Base-by-base conservation (phyloP, 2,888 invertebrate species). In the Brachylomia viminalis region DNA sequence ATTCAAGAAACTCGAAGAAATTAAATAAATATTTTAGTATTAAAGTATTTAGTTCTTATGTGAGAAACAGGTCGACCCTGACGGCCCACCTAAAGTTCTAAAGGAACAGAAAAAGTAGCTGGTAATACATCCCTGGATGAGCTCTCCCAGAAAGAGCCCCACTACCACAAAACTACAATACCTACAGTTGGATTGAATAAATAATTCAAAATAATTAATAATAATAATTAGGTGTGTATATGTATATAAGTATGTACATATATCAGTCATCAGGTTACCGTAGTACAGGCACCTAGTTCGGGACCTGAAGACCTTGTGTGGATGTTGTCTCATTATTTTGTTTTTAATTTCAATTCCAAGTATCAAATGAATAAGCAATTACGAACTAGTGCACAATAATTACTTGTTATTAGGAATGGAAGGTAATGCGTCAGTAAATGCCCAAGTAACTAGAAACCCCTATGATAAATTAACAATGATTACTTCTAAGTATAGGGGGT, bases 131-230 rank as follows among this genome's bases (percentile, higher is more conserved):
- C 23, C 15, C 27, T 20, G 8, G 20, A 62, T 2, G 5, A 45
- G 17, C 17, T 17, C 8, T 13, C 45, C n/a, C 33, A 67, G 17
- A 20, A 30, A 47, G n/a, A 8, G 7, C 30, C 33, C 20, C n/a
- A 38, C 20, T n/a, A 47, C 20, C 13, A 71, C 20, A 68, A 13
- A 68, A 71, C 45, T 47, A 70, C 45, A 45, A 45, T 45, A 33
- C n/a, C n/a, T n/a, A n/a, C 27, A 30, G 45, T 58, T 58, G 33
- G 52, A 72, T 70, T 49, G 6, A 56, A 54, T 64, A n/a, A 33
- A 8, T 71, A 58, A 68, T 65, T 10, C 20, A n/a, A n/a, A n/a
- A n/a, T n/a, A n/a, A n/a, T n/a, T n/a, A n/a, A n/a, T n/a, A n/a
- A n/a, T n/a, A n/a, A n/a, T n/a, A n/a, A n/a, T n/a, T n/a, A n/a